These are phyloP conservation scores for Rissa tridactyla DNA, from an alignment of 2,113 vertebrate species.

Conservation along the genomic window DNA sequence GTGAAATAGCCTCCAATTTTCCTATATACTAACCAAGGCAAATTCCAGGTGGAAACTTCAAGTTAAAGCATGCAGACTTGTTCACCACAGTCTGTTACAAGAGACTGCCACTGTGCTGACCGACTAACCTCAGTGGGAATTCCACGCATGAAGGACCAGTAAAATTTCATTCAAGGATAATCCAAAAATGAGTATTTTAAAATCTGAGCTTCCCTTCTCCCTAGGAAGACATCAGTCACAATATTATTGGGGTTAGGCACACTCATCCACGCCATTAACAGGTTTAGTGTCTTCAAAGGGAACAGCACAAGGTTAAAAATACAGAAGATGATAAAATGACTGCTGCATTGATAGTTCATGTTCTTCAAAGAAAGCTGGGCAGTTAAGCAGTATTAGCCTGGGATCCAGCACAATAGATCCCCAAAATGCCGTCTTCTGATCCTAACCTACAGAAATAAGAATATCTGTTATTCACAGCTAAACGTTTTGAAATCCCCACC, in stretches of 20 bases:
- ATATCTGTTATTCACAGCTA: background rate
- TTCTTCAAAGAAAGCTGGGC: slow-evolving; percentile 5
- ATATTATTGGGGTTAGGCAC: background rate
- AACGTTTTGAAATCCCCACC: background rate
- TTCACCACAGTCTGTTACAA: background rate
- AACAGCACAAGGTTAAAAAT: background rate
- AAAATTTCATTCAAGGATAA: background rate
- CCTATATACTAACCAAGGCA: background rate
- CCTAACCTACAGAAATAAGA: slow-evolving; percentile 9
- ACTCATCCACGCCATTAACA: background rate
- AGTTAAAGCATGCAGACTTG: background rate
- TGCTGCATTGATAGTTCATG: background rate
- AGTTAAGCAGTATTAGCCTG: slow-evolving; percentile 17
- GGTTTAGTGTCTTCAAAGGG: slow-evolving; percentile 1
- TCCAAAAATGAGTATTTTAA: background rate
- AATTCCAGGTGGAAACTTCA: background rate
- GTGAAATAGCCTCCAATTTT: background rate
- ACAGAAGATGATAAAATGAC: background rate
- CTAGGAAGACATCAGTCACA: background rate
- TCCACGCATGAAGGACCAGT: background rate
- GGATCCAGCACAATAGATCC: background rate
- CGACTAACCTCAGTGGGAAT: background rate
- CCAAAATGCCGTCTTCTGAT: background rate
- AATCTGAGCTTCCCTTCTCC: background rate
- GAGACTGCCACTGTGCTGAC: background rate